Evolutionary conservation across 2,888 invertebrate species (phyloP), one percentile per base, ranked within the genome.

Genomic region (Dyspetes luteomarginatus): DNA sequence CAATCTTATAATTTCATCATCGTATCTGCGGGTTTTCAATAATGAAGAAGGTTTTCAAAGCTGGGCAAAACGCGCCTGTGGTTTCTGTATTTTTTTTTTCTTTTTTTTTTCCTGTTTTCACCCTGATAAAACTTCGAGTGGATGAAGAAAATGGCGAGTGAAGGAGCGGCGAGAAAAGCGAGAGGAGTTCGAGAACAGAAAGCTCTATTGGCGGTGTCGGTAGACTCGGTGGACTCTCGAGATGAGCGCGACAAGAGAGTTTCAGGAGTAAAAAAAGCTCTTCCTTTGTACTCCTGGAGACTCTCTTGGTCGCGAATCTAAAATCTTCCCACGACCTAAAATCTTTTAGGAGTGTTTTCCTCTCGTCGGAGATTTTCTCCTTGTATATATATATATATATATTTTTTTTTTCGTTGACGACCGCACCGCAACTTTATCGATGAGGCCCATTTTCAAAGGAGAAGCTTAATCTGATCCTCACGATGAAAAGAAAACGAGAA

Each of bases 21-120:
- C 45, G 41, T 28, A 73, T 73, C 62, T 43, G 60, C 65, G 26
- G 22, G 4, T 15, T 19, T 24, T 64, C 62, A 78, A 73, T 73
- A 68, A 73, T 68, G 62, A 55, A 78, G 5, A 62, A 62, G 76
- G 52, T 62, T 76, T 43, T 76, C 43, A 55, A 78, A 62, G 58
- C 24, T 17, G 15, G 22, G n/a, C 48, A 41, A 45, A 7, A 7
- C 58, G 9, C n/a, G 1, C 48, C 36, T 36, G 73, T 68, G 60
- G 30, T 73, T n/a, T 43, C 12, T 55, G 15, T 17, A 15, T 15
- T 15, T 7, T n/a, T 26, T 68, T 60, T 43, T 74, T 15, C 12
- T n/a, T 26, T 68, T 60, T 43, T 74, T 67, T 65, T 56, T 45
- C 4, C 36, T 28, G 52, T 69, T 28, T 56, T 24, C 22, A 30